A percentile compares a stretch with the other conserved stretches of the same genome.
Evolutionary conservation across 2,888 invertebrate genomes (phyloP).

Genomic region (Lissocephala sabroskyi): DNA sequence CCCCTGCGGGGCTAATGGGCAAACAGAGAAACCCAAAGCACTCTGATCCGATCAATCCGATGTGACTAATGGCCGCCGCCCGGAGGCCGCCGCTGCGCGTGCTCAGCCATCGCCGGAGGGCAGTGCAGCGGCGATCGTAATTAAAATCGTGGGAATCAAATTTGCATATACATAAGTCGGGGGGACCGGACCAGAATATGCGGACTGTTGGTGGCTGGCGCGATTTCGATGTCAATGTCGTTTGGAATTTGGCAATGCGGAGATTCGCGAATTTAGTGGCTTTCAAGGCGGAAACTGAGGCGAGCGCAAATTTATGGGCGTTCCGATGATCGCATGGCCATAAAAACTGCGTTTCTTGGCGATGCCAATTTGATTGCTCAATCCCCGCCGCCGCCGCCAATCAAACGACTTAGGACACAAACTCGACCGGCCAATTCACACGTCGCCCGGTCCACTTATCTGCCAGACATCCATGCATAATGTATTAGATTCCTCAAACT

Average conservation of each 20-base stretch:
- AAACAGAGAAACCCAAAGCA: no score
- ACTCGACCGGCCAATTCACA: not conserved
- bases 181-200: no score
- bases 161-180: conserved; percentile 56
- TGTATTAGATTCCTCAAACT: conserved; percentile 17
- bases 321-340: not conserved
- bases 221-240: conserved; percentile 41
- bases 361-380: no score
- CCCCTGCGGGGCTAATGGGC: no score
- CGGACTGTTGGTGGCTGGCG: conserved; percentile 4
- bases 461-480: conserved; percentile 25
- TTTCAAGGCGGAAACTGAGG: conserved; percentile 42
- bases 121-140: no score
- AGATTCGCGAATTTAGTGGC: conserved; percentile 20
- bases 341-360: no score
- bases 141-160: conserved; percentile 59
- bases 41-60: no score
- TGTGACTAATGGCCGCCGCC: no score
- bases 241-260: conserved; percentile 26
- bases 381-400: not conserved
- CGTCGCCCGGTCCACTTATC: not conserved
- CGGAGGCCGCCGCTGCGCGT: no score
- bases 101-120: no score
- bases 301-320: conserved; percentile 3
- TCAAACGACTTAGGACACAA: conserved; percentile 7